These are phyloP conservation scores for Selenia dentaria DNA, from an alignment of 2,888 invertebrate genomes.

Conservation along the genomic window DNA sequence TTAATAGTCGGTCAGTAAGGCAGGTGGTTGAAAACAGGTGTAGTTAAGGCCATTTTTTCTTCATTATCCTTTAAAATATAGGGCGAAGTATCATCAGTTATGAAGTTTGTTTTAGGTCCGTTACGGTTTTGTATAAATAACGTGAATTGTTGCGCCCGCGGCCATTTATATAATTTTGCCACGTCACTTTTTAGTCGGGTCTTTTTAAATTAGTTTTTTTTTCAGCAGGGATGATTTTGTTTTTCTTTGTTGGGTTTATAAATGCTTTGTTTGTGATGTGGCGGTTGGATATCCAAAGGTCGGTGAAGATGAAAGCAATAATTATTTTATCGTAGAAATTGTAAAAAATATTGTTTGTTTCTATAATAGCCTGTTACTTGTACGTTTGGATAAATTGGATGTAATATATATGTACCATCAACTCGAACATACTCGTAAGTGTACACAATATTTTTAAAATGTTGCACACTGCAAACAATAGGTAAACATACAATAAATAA, in stretches of 20 bases:
- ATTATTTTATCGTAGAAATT: constrained; percentile 80
- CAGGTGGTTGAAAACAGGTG: constrained; percentile 75
- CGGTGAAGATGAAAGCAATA: constrained; percentile 74
- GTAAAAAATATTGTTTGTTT: constrained; percentile 83
- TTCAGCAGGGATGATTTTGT: constrained; percentile 46
- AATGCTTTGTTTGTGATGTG: constrained; percentile 44
- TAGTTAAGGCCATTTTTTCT: constrained; percentile 52
- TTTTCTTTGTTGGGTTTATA: constrained; percentile 58
- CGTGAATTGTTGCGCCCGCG: constrained; percentile 50
- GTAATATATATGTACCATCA: too few relatives aligned
- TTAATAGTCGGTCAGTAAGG: constrained; percentile 62
- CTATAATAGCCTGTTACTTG: constrained; percentile 76
- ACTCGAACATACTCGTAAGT: too few relatives aligned
- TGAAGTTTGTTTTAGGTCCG: constrained; percentile 78
- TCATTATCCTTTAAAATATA: constrained; percentile 49
- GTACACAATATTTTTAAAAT: neutral
- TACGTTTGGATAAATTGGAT: constrained; percentile 70
- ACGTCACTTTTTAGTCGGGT: constrained; percentile 67
- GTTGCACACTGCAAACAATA: constrained; percentile 10
- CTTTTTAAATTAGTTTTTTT: constrained; percentile 70
- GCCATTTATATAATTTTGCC: constrained; percentile 62
- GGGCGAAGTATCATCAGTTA: constrained; percentile 61
- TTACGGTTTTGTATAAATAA: constrained; percentile 71
- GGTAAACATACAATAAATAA: too few relatives aligned
- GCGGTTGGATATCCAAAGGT: constrained; percentile 30